Percentiles rank a stretch among this genome's conserved stretches.
These are phyloP conservation scores for Acomys russatus DNA, from an alignment of 2,797 vertebrate genomes.

Conservation along the genomic window DNA sequence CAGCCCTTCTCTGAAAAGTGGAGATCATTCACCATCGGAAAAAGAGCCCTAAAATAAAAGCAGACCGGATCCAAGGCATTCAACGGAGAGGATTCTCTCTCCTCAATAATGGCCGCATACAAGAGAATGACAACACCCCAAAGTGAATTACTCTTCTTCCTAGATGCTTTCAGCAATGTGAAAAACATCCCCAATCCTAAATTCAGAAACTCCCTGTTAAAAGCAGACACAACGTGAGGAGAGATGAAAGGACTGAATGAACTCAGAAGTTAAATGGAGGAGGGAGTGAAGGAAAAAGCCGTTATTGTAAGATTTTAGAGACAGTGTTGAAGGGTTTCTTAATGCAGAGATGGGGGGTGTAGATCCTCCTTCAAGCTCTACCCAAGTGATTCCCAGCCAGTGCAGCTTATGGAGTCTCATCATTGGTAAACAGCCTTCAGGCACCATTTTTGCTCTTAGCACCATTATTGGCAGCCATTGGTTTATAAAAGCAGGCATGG, in stretches of 20 bases:
- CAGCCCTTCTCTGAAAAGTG: background rate
- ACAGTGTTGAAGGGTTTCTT: background rate
- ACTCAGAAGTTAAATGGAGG: constrained; percentile 1
- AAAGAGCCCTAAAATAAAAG: background rate
- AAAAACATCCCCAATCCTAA: constrained; percentile 20
- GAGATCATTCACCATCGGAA: background rate
- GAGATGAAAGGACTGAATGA: background rate
- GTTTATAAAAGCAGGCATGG: background rate
- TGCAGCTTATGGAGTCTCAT: background rate
- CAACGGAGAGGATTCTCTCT: background rate
- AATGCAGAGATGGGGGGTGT: background rate
- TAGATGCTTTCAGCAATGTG: background rate
- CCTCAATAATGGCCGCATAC: background rate
- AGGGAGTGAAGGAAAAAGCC: background rate
- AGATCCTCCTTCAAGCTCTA: background rate
- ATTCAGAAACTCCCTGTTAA: constrained; percentile 12
- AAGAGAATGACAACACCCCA: constrained; percentile 27
- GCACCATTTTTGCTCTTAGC: background rate
- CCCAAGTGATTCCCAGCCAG: background rate
- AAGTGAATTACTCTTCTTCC: constrained; percentile 28
- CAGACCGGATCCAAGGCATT: background rate
- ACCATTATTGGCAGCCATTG: background rate
- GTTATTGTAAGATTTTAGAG: constrained; percentile 26
- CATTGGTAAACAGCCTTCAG: background rate
- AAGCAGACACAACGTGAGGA: background rate